These are phyloP conservation scores for Microhierax caerulescens DNA, from an alignment of 2,797 vertebrate species.

Conservation along the genomic window DNA sequence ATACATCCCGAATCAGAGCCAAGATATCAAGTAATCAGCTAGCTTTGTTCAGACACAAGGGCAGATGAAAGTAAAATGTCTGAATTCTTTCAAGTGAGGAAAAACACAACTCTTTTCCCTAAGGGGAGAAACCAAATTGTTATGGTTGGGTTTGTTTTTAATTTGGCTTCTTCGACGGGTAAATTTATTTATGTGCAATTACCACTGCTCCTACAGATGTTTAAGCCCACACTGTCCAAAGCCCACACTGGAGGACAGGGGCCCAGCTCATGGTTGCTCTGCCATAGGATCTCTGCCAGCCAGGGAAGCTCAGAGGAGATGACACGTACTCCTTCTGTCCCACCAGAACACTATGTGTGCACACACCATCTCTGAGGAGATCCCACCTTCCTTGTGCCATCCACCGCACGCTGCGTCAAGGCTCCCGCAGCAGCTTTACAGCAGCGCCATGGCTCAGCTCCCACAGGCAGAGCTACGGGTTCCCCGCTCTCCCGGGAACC, in stretches of 20 bases:
- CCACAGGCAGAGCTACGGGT: rapidly evolving
- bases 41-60: constrained; percentile 60
- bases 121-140: not conserved
- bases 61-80: constrained; percentile 62
- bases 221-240: not conserved
- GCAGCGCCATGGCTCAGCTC: rapidly evolving
- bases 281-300: not conserved
- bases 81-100: constrained; percentile 41
- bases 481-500: not conserved
- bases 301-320: not conserved
- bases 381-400: not conserved
- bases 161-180: not conserved
- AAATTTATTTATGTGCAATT: not conserved
- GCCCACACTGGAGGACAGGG: rapidly evolving
- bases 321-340: not conserved
- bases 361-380: not conserved
- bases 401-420: rapidly evolving
- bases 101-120: constrained; percentile 8
- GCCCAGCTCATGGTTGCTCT: rapidly evolving
- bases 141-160: constrained; percentile 11
- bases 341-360: not conserved
- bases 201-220: not conserved
- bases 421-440: not conserved
- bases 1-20: constrained; percentile 44
- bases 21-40: not conserved